A percentile compares a stretch with the other conserved stretches of the same genome.
These are phyloP conservation scores for Prionailurus viverrinus DNA, from an alignment of 2,113 vertebrate genomes.

Conservation along the genomic window DNA sequence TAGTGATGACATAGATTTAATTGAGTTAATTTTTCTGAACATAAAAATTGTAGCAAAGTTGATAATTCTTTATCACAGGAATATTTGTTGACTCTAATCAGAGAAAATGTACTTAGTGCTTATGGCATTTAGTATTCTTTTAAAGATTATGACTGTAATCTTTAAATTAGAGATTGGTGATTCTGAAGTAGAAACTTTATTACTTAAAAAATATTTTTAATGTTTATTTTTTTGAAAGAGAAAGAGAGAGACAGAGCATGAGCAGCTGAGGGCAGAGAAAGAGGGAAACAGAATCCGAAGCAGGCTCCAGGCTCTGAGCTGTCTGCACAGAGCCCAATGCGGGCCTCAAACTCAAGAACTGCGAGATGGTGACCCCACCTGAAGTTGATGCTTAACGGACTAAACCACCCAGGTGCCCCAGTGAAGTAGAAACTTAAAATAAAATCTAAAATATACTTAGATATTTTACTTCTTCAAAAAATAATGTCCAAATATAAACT, in stretches of 20 bases:
- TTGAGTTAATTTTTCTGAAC: not conserved
- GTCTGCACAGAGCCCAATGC: too few relatives aligned
- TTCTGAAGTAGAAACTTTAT: not conserved
- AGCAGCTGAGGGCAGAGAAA: too few relatives aligned
- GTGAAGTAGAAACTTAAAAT: not conserved
- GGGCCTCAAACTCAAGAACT: too few relatives aligned
- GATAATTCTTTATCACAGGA: not conserved
- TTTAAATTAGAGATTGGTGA: not conserved
- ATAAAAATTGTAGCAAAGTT: not conserved
- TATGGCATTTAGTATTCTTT: not conserved
- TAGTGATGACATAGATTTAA: not conserved
- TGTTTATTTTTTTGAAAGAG: too few relatives aligned
- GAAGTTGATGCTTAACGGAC: too few relatives aligned
- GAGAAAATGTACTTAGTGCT: not conserved
- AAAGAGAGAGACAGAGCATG: too few relatives aligned
- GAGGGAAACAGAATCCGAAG: too few relatives aligned
- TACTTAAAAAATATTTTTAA: too few relatives aligned
- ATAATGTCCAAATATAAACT: not conserved
- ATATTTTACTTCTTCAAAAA: not conserved
- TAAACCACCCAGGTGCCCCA: too few relatives aligned
- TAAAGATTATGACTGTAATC: not conserved
- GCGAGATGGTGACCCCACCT: too few relatives aligned
- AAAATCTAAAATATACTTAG: not conserved
- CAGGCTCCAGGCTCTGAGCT: too few relatives aligned
- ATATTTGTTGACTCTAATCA: not conserved